These are phyloP conservation scores for Peromyscus attwateri DNA, from an alignment of 2,797 vertebrate species.

Conservation along the genomic window DNA sequence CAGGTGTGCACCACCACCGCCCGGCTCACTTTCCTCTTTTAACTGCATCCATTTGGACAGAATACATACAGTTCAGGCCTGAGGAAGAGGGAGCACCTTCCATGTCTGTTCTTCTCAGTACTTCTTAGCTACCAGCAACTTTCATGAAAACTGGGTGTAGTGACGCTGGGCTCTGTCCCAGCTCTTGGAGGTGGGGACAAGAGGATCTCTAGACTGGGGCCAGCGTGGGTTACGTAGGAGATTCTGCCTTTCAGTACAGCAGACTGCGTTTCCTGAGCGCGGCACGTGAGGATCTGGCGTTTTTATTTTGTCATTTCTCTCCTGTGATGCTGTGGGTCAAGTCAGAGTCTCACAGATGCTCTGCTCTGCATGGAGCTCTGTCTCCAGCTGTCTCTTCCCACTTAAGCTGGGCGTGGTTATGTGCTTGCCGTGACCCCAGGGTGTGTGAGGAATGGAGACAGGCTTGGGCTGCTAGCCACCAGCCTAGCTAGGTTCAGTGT, in stretches of 20 bases:
- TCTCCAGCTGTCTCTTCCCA: neutral
- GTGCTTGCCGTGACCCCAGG: neutral
- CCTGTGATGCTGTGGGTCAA: neutral
- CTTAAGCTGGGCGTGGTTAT: neutral
- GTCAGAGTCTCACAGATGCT: too few species aligned
- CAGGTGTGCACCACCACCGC: too few species aligned
- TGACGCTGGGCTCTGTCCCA: neutral
- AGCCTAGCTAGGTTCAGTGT: neutral
- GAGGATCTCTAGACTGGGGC: neutral
- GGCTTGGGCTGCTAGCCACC: neutral
- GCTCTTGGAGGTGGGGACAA: neutral
- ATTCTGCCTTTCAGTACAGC: neutral
- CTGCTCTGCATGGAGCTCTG: neutral
- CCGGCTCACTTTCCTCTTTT: neutral
- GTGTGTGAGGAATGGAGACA: neutral
- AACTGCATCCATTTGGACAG: neutral
- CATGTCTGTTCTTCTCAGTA: constrained; percentile 4
- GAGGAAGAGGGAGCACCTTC: neutral
- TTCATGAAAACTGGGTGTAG: neutral
- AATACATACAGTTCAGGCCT: neutral
- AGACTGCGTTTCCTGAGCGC: neutral
- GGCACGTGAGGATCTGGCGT: too few species aligned
- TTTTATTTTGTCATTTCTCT: neutral
- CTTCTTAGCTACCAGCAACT: neutral
- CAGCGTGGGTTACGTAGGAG: neutral